Conservation (phyloP, 2,113 vertebrate species). For the Lasiurus cinereus region DNA sequence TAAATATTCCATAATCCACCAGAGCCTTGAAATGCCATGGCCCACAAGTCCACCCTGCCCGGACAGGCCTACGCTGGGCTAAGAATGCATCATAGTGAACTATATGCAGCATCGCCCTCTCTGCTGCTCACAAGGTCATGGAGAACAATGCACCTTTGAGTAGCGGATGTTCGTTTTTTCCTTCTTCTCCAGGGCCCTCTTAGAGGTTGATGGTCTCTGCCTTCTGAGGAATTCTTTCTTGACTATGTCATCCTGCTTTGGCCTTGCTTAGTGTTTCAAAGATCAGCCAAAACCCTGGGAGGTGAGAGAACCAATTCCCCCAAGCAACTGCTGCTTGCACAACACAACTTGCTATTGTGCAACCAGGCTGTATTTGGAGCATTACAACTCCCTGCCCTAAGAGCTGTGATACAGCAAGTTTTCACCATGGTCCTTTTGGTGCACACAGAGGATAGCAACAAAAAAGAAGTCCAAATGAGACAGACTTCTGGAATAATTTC, state of each 20-base stretch:
- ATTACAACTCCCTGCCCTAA: background rate
- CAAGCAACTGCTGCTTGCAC: background rate
- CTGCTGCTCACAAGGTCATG: background rate
- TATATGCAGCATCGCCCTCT: background rate
- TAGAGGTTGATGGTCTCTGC: background rate
- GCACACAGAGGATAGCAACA: background rate
- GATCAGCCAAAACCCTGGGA: background rate
- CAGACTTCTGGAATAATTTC: background rate
- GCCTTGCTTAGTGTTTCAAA: background rate
- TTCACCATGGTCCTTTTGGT: background rate
- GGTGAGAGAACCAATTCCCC: background rate
- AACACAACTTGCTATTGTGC: background rate
- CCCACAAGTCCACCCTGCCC: background rate
- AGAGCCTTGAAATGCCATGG: background rate
- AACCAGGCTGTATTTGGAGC: background rate
- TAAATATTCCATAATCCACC: slow-evolving; percentile 27
- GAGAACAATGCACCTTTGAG: background rate
- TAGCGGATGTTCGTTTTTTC: background rate
- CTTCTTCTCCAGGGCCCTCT: slow-evolving; percentile 31
- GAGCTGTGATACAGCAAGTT: background rate
- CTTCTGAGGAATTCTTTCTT: background rate
- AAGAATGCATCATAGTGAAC: background rate
- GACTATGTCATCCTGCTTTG: background rate
- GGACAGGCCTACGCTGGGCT: background rate
- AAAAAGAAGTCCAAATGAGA: background rate